These are phyloP conservation scores for Bubalus kerabau DNA, from an alignment of 2,113 vertebrate genomes.

Conservation along the genomic window DNA sequence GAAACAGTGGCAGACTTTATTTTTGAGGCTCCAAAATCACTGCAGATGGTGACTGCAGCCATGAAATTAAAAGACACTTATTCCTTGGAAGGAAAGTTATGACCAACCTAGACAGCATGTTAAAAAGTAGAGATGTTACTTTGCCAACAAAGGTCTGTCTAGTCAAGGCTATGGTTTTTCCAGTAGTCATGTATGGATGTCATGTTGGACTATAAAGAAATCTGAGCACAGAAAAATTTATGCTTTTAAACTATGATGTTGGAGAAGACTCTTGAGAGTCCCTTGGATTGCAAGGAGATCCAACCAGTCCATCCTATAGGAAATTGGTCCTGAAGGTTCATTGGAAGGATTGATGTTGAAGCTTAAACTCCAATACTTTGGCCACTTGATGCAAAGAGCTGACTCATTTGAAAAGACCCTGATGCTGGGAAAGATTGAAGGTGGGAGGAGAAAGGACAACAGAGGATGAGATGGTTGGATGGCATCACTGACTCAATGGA, in stretches of 20 bases:
- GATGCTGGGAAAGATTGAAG: neutral
- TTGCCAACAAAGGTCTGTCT: neutral
- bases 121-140: neutral
- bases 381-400: neutral
- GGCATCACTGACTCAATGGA: neutral
- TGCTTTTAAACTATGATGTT: neutral
- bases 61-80: neutral
- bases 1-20: neutral
- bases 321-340: neutral
- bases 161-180: neutral
- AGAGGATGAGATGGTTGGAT: neutral
- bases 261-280: neutral
- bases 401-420: neutral
- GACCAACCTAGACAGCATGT: neutral
- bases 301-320: neutral
- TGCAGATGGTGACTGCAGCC: neutral
- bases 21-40: neutral
- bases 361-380: neutral
- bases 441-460: neutral
- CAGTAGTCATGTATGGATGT: neutral
- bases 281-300: neutral
- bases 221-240: rapidly evolving
- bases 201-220: neutral
- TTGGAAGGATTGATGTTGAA: neutral
- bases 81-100: neutral